phyloP scores from a whole-genome alignment of 2,113 vertebrate species.

The Hypocryptadius cinnamomeus region DNA sequence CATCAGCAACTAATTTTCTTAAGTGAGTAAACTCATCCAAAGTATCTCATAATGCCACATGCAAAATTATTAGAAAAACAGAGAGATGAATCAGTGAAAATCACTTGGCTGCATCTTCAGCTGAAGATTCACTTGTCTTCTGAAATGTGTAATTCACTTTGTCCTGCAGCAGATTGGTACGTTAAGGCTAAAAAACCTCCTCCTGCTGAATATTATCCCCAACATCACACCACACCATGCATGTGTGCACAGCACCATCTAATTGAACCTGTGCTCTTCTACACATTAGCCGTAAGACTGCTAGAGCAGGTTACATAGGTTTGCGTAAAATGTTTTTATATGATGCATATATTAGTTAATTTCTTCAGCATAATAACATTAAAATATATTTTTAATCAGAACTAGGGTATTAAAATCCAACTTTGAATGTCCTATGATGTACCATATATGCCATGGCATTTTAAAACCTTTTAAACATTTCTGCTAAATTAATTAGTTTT shows the following conservation, averaged over 20 bases:
- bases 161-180: background rate
- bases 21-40: conserved; percentile 48
- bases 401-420: conserved; percentile 67
- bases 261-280: conserved; percentile 30
- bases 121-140: conserved; percentile 37
- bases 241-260: conserved; percentile 12
- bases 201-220: background rate
- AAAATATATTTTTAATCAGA: conserved; percentile 77
- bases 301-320: conserved; percentile 57
- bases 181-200: background rate
- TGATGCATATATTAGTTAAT: conserved; percentile 67
- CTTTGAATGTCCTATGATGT: conserved; percentile 66
- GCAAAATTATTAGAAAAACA: conserved; percentile 59
- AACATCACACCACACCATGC: background rate
- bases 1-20: conserved; percentile 56
- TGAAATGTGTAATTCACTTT: conserved; percentile 30
- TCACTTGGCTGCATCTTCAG: background rate
- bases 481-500: conserved; percentile 77
- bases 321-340: conserved; percentile 67
- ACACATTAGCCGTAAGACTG: conserved; percentile 29
- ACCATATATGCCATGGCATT: conserved; percentile 71
- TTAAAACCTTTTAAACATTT: conserved; percentile 79
- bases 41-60: conserved; percentile 44
- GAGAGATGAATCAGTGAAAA: conserved; percentile 46
- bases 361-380: conserved; percentile 69